Conservation (phyloP, 2,888 invertebrate species). For the Oligia strigilis region DNA sequence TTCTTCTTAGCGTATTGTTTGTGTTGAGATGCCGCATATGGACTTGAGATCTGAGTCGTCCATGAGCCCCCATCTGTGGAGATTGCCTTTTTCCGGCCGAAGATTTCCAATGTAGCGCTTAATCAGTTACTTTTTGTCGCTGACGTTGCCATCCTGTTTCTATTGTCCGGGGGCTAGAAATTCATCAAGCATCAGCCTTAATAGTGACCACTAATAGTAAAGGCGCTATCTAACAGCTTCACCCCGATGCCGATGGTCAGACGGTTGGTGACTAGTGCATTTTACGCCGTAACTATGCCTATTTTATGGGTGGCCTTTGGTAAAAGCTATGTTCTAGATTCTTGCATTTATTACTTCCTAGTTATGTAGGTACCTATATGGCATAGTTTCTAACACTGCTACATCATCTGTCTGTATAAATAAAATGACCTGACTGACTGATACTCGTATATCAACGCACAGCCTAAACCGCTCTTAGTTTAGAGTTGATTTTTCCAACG, state of each 20-base stretch:
- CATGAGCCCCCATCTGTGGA: not conserved
- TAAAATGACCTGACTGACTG: no score
- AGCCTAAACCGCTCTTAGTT: no score
- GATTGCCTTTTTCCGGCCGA: not conserved
- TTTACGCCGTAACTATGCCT: not conserved
- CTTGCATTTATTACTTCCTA: not conserved
- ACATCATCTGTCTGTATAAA: no score
- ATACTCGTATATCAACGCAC: no score
- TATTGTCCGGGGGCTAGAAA: not conserved
- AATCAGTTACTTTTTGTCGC: not conserved
- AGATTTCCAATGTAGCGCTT: not conserved
- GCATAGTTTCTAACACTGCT: not conserved
- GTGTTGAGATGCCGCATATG: not conserved
- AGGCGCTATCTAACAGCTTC: no score
- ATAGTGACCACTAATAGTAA: not conserved
- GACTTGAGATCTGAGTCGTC: not conserved
- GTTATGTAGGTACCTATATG: not conserved
- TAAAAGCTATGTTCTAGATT: not conserved
- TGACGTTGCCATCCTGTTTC: not conserved
- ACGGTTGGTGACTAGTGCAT: not conserved
- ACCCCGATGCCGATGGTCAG: not conserved
- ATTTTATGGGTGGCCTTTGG: not conserved
- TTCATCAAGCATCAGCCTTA: not conserved
- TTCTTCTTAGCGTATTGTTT: not conserved
- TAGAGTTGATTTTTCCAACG: no score